These are phyloP conservation scores for Siderastrea siderea DNA, from an alignment of 92 coral and sea anemone species.

Conservation along the genomic window DNA sequence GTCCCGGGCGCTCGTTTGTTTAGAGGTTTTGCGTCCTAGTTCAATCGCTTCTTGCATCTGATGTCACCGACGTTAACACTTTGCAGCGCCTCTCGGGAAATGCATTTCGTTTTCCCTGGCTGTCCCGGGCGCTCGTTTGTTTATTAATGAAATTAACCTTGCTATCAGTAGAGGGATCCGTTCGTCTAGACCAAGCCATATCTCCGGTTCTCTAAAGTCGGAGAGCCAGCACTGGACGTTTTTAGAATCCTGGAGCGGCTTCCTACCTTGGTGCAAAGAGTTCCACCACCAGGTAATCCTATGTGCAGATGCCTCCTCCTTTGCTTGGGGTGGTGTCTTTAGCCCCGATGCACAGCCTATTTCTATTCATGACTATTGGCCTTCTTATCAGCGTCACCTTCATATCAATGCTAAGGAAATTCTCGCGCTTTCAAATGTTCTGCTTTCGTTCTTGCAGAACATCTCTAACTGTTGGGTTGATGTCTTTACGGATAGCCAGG, in stretches of 20 bases:
- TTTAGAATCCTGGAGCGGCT: conserved; percentile 41
- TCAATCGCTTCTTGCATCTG: conserved; percentile 18
- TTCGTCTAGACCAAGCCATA: background rate
- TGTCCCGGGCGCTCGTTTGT: conserved; percentile 61
- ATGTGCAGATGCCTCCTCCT: conserved; percentile 50
- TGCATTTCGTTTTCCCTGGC: conserved; percentile 49
- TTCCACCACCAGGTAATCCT: conserved; percentile 35
- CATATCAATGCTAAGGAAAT: conserved; percentile 53
- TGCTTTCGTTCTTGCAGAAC: conserved; percentile 4
- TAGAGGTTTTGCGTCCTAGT: conserved; percentile 32
- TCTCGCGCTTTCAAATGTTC: conserved; percentile 42
- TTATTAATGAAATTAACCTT: conserved; percentile 52
- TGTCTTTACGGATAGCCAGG: conserved; percentile 56
- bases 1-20: too few relatives aligned
- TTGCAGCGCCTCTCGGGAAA: conserved; percentile 53
- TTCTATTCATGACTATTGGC: conserved; percentile 48
- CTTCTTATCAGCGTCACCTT: background rate
- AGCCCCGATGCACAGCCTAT: conserved; percentile 33
- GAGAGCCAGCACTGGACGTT: conserved; percentile 60
- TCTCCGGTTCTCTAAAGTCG: conserved; percentile 18
- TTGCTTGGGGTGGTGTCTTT: conserved; percentile 55
- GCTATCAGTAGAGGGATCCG: conserved; percentile 28
- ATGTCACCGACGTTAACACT: conserved; percentile 24
- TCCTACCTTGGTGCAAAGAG: conserved; percentile 52
- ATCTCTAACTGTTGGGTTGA: conserved; percentile 60